Base-by-base conservation (phyloP, 2,797 vertebrate species). In the Sebastes wilsoni region DNA sequence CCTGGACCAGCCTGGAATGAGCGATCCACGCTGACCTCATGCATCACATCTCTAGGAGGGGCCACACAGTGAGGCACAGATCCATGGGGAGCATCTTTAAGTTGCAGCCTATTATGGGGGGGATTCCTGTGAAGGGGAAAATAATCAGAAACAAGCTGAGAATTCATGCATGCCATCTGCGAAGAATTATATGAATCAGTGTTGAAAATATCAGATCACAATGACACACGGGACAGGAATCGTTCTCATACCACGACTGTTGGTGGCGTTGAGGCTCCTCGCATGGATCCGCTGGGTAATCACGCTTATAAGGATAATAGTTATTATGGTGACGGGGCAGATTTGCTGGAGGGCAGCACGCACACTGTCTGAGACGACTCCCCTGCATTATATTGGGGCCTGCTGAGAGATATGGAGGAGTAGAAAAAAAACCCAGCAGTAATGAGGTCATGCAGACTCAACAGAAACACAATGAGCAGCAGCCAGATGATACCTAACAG, bases 11-110 rank as follows among this genome's bases (percentile, higher is more conserved):
- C n/a, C 20, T 61, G 77, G 25, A 69, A 3, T 7, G 83, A 89
- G 1, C 4, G 66, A 1, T 18, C 27, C 60, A 94, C 79, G 0
- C 81, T 88, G 75, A 91, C 77, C 80, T 95, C 93, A 1, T 85
- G 82, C 75, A 96, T 88, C n/a, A 93, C 74, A 1, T 92, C 89
- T 73, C 58, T 73, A 0, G 73, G 82, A 32, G 70, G 75, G 0
- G 56, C 70, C 5, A 6, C 61, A 16, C 1, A 27, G 12, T n/a
- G 85, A 36, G 56, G 55, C 9, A 2, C 30, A 27, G 54, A 65
- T 18, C 36, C 66, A 8, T 2, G 2, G 8, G 60, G 42, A 65
- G 23, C 22, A 3, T 68, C 13, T 69, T 30, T 25, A 8, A 3
- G 8, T 36, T 80, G 72, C 36, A 9, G 36, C 12, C 74, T 38